These are phyloP conservation scores for Buphagus erythrorhynchus DNA, from an alignment of 2,797 vertebrate genomes.

Conservation along the genomic window DNA sequence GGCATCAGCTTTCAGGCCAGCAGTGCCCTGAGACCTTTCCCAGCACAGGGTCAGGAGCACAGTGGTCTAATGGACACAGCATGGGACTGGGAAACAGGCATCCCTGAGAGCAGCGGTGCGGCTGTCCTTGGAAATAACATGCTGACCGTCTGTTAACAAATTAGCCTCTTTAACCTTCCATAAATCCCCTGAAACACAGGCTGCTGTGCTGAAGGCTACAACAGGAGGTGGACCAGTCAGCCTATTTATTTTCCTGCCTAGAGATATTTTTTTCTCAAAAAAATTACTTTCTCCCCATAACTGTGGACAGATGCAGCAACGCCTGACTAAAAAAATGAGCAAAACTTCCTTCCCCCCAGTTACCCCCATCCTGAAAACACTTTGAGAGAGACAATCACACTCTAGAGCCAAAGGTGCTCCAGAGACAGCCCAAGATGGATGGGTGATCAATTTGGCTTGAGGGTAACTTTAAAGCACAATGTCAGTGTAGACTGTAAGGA, in stretches of 20 bases:
- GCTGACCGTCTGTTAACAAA: constrained; percentile 32
- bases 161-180: constrained; percentile 23
- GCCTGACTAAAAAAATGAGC: not conserved
- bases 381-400: not conserved
- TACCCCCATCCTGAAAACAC: not conserved
- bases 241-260: not conserved
- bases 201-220: not conserved
- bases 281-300: not conserved
- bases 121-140: constrained; percentile 36
- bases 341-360: not conserved
- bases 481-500: not conserved
- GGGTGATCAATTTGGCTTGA: not conserved
- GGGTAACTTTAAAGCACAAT: not conserved
- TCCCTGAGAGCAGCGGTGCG: not conserved
- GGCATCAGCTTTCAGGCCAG: constrained; percentile 41
- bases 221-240: not conserved
- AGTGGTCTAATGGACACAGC: constrained; percentile 46
- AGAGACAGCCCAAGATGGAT: not conserved
- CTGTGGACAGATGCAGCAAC: not conserved
- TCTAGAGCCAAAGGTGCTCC: not conserved
- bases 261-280: not conserved
- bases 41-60: constrained; percentile 49
- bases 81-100: constrained; percentile 32
- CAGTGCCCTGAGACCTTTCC: constrained; percentile 11
- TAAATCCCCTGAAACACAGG: not conserved